Evolutionary conservation across 2,797 vertebrate species (phyloP), one percentile per base, ranked within the genome.

Genomic region (Sandelia bainsii): DNA sequence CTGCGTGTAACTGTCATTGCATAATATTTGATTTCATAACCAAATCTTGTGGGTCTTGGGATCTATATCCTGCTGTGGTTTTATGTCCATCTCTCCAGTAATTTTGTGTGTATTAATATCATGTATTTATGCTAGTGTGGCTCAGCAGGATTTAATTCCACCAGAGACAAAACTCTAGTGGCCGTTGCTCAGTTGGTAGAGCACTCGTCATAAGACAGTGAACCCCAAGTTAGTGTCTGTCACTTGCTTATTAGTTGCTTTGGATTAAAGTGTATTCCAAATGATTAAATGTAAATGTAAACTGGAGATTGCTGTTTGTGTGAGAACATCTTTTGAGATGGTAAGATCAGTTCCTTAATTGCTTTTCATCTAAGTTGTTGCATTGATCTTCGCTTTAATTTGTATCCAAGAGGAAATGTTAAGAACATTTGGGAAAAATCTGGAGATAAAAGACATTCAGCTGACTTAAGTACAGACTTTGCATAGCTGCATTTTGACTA

Each of bases 21-120:
- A 27, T 64, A 49, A 60, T 40, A 37, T 22, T 57, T 37, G 32
- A 66, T 70, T 57, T 69, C 32, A 50, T 66, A 62, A 52, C 1
- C 44, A 62, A 42, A 23, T 53, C 14, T 44, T 46, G 10, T 64
- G 4, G 6, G 1, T 22, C 6, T 14, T 16, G 25, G 14, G 13
- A 39, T 63, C 25, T 37, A 32, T 50, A 42, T 63, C 12, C 25
- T 46, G 29, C 11, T 17, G 59, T 6, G 9, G 5, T 13, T 64
- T 68, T 32, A 17, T 14, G 25, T 51, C 11, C 1, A 7, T 20
- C 8, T 58, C 45, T 34, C 29, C 19, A 60, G 23, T 12, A 32
- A 25, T 48, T 13, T 20, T 59, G 16, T 58, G 12, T 37, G 2
- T 22, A 42, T 46, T 34, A 5, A 14, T 52, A 4, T 17, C 42